Evolutionary conservation across 23 tunicate species (phyloP).

Genomic region (Halocynthia roretzi): DNA sequence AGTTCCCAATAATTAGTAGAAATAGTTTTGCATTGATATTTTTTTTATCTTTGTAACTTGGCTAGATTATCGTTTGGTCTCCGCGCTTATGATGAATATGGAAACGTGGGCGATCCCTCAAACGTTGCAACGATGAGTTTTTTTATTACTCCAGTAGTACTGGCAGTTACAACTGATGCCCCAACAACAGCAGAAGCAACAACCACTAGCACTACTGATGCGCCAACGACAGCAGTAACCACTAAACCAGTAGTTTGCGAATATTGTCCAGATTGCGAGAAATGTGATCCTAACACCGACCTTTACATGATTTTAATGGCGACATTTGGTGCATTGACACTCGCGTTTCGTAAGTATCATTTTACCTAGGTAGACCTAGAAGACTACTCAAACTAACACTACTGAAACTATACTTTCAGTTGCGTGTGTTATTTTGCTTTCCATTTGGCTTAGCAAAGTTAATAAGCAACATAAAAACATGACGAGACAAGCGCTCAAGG

Average conservation of each 20-base stretch:
- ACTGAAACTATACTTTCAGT: too few relatives aligned
- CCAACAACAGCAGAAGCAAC: not conserved
- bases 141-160: not conserved
- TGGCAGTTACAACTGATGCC: not conserved
- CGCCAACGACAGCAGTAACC: not conserved
- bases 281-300: constrained; percentile 4
- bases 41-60: not conserved
- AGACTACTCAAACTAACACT: too few relatives aligned
- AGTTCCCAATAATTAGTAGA: not conserved
- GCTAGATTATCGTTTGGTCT: not conserved
- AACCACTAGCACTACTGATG: not conserved
- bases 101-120: constrained; percentile 4
- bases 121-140: constrained; percentile 8
- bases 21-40: not conserved
- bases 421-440: too few relatives aligned
- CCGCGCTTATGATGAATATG: constrained; percentile 2
- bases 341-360: not conserved
- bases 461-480: too few relatives aligned
- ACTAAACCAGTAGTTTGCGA: not conserved
- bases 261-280: not conserved
- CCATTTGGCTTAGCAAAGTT: too few relatives aligned
- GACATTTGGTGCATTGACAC: not conserved
- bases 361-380: too few relatives aligned
- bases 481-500: too few relatives aligned
- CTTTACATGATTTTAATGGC: not conserved